Conservation (phyloP, 1,140 invertebrate genomes). For the Papilio xuthus region DNA sequence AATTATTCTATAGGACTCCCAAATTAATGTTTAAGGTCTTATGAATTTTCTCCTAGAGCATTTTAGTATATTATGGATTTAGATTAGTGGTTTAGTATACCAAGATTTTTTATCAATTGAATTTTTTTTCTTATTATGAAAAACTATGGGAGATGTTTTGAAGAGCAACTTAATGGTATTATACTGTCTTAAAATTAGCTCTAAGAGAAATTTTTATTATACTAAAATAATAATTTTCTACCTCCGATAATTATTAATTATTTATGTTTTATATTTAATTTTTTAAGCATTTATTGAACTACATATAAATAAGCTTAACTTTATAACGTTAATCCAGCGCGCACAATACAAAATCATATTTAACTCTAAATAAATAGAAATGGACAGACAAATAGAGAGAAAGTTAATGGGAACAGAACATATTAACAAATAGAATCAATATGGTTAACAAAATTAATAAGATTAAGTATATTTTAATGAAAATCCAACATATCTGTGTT, state of each 20-base stretch:
- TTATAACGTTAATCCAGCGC: neutral
- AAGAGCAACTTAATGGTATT: constrained; percentile 47
- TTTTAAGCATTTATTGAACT: neutral
- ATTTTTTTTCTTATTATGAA: neutral
- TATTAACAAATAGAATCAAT: neutral
- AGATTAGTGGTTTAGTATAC: neutral
- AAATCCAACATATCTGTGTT: neutral
- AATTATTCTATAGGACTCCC: neutral
- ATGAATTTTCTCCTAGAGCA: constrained; percentile 36
- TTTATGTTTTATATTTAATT: neutral
- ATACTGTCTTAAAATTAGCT: constrained; percentile 43
- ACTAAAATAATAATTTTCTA: neutral
- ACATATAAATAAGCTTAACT: neutral
- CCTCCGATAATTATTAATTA: neutral
- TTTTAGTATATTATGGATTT: neutral
- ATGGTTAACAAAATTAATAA: neutral
- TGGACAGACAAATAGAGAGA: neutral
- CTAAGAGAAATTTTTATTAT: neutral
- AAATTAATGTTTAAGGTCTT: constrained; percentile 25
- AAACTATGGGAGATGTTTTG: neutral
- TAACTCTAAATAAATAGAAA: neutral
- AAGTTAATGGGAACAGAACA: constrained; percentile 4
- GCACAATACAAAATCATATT: neutral
- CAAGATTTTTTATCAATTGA: neutral
- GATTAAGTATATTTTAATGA: neutral